Base-by-base conservation (phyloP, 2,797 vertebrate species). In the Florisuga fusca region DNA sequence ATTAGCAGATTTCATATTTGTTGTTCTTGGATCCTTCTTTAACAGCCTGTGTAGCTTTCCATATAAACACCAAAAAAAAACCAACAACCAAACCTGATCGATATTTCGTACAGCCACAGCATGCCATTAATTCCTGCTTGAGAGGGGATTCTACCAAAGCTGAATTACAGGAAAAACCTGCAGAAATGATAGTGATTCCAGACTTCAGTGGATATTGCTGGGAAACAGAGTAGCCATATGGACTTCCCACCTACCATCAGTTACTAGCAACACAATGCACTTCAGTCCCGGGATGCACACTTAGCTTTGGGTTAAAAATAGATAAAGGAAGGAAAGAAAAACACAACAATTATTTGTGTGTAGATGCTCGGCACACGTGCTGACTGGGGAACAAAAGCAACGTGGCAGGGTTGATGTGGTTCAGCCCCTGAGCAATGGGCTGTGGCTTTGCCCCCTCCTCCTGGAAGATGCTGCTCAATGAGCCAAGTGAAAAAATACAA, bases 91-190 rank as follows among this genome's bases (percentile, higher is more conserved):
- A 57, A 6, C 5, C 19, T 4, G 1, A 83, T 86, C 63, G 41
- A 27, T 91, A 83, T 64, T 59, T 36, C 87, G 77, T 55, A 27
- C 12, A 72, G 75, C 18, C 78, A 57, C 18, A 5, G 55, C 54
- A 16, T 17, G 67, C 59, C 77, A n/a, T 57, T 82, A 87, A 93
- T 76, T 93, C 84, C 68, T 84, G 46, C 71, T 64, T 3, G 6
- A 66, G 73, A 90, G 62, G 22, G 80, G 51, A 23, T 72, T 89
- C 84, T 61, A 76, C 71, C 86, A 58, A 80, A 59, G 76, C 7
- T 84, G 86, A 92, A 95, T 87, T 86, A 85, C 79, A 94, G 81
- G 53, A 84, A 87, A 85, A 90, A 14, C 21, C 57, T 74, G 54
- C 20, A 72, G 64, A 64, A 94, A 72, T 36, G 1, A 87, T 17